Conservation (phyloP, 2,113 vertebrate genomes). For the Centropus bengalensis region DNA sequence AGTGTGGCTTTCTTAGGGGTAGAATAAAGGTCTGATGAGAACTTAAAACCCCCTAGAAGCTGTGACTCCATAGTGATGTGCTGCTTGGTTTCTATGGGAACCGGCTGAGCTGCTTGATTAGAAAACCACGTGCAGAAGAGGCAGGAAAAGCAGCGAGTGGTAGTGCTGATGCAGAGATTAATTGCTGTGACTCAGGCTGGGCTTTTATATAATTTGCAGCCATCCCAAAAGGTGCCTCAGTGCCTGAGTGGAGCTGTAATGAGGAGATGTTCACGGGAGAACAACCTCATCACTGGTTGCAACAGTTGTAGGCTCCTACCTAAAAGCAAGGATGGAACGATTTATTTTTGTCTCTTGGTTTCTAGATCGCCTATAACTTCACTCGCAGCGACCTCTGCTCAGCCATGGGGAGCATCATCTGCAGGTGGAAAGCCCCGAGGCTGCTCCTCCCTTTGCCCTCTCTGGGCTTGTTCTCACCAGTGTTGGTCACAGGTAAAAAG, state of each 20-base stretch:
- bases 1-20: neutral
- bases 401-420: neutral
- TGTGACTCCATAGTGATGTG: neutral
- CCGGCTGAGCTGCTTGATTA: constrained; percentile 37
- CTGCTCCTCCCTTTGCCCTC: neutral
- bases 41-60: neutral
- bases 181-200: constrained; percentile 63
- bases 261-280: constrained; percentile 6
- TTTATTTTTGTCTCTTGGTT: neutral
- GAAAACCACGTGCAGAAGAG: constrained; percentile 7
- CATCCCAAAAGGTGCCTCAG: neutral
- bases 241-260: neutral
- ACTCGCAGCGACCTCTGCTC: neutral
- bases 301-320: neutral
- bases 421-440: neutral
- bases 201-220: constrained; percentile 40
- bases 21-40: neutral
- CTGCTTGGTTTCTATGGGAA: constrained; percentile 69
- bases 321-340: neutral
- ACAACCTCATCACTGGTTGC: neutral
- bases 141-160: constrained; percentile 17
- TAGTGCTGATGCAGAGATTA: constrained; percentile 43
- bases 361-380: neutral
- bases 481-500: neutral
- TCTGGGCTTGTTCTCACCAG: rapidly evolving